Percentiles rank a stretch among this genome's conserved stretches.
Evolutionary conservation across 2,113 vertebrate genomes (phyloP).

Genomic region (Psilopsiagon aymara): DNA sequence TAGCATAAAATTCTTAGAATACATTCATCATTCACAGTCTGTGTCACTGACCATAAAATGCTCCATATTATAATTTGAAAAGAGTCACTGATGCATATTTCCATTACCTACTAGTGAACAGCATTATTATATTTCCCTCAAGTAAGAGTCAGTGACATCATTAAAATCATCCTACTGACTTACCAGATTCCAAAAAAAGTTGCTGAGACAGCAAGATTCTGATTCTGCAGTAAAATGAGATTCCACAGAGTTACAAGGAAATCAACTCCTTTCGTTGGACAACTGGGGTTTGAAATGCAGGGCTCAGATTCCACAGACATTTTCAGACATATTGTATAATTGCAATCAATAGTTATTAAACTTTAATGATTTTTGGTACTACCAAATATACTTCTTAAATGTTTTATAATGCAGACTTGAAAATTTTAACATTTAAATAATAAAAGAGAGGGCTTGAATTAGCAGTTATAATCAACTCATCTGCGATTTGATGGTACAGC

Average conservation of each 20-base stretch:
- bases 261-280: neutral
- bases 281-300: neutral
- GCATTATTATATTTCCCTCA: neutral
- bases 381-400: neutral
- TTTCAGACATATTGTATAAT: neutral
- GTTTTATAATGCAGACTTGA: neutral
- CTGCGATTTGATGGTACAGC: neutral
- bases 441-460: neutral
- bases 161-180: neutral
- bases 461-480: neutral
- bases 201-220: neutral
- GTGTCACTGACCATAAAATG: constrained; percentile 17
- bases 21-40: neutral
- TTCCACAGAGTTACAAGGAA: neutral
- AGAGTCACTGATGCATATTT: neutral
- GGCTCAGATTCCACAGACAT: neutral
- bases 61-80: constrained; percentile 45
- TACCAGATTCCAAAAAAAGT: neutral
- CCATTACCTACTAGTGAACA: neutral
- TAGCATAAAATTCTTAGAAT: neutral
- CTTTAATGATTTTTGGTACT: neutral
- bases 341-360: neutral
- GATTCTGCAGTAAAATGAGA: neutral
- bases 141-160: neutral
- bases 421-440: neutral